Evolutionary conservation across 2,888 invertebrate species (phyloP).

Genomic region (Philaethria dido): DNA sequence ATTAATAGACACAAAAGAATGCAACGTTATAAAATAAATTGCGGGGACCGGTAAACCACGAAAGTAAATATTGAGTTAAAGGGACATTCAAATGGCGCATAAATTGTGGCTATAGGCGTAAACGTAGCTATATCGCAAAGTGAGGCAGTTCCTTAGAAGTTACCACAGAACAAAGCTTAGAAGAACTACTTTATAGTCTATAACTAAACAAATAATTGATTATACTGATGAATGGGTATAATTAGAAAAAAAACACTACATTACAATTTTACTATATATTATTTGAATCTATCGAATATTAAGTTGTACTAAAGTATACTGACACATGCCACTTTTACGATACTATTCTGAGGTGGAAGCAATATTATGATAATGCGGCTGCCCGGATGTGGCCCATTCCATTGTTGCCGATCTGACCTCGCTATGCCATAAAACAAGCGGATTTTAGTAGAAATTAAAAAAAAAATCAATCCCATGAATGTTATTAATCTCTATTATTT

Average conservation of each 20-base stretch:
- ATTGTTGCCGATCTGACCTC: slow-evolving; percentile 81
- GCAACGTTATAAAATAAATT: slow-evolving; percentile 7
- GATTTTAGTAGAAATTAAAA: slow-evolving; percentile 53
- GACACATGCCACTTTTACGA: slow-evolving; percentile 12
- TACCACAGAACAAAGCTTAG: not conserved
- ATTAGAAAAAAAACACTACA: too few species aligned
- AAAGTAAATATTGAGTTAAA: slow-evolving; percentile 34
- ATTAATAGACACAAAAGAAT: slow-evolving; percentile 3
- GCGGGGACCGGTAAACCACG: slow-evolving; percentile 7
- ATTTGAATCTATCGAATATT: too few species aligned
- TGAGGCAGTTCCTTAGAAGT: slow-evolving; percentile 29
- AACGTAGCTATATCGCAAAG: slow-evolving; percentile 27
- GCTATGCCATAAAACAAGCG: slow-evolving; percentile 54
- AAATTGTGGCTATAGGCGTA: slow-evolving; percentile 30
- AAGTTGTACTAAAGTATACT: not conserved
- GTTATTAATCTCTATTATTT: slow-evolving; percentile 31
- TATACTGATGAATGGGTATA: too few species aligned
- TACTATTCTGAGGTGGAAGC: slow-evolving; percentile 70
- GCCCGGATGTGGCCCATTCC: slow-evolving; percentile 81
- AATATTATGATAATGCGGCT: slow-evolving; percentile 76
- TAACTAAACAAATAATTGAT: too few species aligned
- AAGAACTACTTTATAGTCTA: not conserved
- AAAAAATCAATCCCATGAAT: slow-evolving; percentile 22
- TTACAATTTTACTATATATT: too few species aligned
- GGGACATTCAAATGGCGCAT: slow-evolving; percentile 32